Base-by-base conservation (phyloP, 2,797 vertebrate genomes). In the Xenops minutus region DNA sequence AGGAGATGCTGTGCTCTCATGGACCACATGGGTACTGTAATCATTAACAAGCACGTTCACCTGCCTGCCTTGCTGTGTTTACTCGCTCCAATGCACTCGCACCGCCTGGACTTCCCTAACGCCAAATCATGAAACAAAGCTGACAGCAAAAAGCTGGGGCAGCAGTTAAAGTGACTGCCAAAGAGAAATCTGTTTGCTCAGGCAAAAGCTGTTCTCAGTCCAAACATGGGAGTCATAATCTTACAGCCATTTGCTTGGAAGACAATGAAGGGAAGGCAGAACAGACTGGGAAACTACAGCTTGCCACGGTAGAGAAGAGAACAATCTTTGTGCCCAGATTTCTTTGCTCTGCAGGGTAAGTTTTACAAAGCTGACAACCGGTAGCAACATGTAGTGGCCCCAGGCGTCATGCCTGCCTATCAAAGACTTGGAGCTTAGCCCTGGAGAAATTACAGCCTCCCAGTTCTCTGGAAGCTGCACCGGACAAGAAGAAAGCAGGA, bases 221-320 rank as follows among this genome's bases (percentile, higher is more conserved):
- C 89, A 91, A 97, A 96, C 84, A 93, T 75, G 14, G 89, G 85
- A 95, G 92, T 85, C 80, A 72, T 94, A 84, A 94, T 91, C 93
- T 88, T 95, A 75, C 21, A 87, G 85, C 59, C 79, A 91, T 92
- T 94, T 97, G 85, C 95, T 93, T 69, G 78, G 77, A 92, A 96
- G 93, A 97, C 96, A 98, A 97, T 96, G 92, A 95, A 92, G 94
- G 74, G 92, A 96, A 96, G 72, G 87, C 90, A 92, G 88, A 91
- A 85, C 91, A 90, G 91, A 80, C 91, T 58, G 76, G 80, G 85
- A 97, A 96, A 89, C 66, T 61, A 89, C 82, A 95, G 90, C 69
- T 93, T 92, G 81, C 89, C 30, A 4, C 2, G 2, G 85, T 41
- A 66, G 48, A 94, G 86, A 92, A 81, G 74, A 92, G 84, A 95